These are phyloP conservation scores for Stenolophus ochropezus DNA, from an alignment of 2,888 invertebrate genomes.

Conservation along the genomic window DNA sequence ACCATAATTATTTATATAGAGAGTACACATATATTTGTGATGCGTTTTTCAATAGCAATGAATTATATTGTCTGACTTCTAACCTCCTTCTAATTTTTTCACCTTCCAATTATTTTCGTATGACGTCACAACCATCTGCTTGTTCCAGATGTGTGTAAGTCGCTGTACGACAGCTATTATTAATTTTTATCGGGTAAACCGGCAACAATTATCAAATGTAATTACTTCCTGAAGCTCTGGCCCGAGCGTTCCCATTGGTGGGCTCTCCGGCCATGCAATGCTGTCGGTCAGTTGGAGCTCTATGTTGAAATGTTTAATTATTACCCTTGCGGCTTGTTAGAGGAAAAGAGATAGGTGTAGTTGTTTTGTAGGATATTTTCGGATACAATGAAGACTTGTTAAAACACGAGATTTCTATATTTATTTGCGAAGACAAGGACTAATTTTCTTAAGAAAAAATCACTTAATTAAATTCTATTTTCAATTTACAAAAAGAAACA, in stretches of 20 bases:
- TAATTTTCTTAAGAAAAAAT: too few species aligned
- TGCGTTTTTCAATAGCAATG: too few species aligned
- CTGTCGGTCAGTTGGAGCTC: background rate
- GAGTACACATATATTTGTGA: too few species aligned
- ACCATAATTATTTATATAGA: too few species aligned
- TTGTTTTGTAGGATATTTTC: background rate
- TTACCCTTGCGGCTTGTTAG: conserved; percentile 54
- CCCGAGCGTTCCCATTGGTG: conserved; percentile 46
- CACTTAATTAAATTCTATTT: too few species aligned
- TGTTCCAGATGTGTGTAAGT: conserved; percentile 10
- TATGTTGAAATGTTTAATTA: conserved; percentile 57
- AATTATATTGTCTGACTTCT: too few species aligned
- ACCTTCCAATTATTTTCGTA: background rate
- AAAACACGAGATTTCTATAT: background rate
- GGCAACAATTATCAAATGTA: conserved; percentile 59
- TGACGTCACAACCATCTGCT: conserved; percentile 43
- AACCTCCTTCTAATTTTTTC: conserved; percentile 9
- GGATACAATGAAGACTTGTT: background rate
- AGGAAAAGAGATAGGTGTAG: background rate
- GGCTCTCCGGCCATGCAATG: conserved; percentile 48
- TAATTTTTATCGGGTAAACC: conserved; percentile 58
- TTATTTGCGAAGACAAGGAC: background rate
- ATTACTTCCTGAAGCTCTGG: conserved; percentile 59
- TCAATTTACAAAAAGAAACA: too few species aligned
- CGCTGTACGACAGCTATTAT: conserved; percentile 47